Evolutionary conservation across 2,888 invertebrate species (phyloP).

Genomic region (Pandemis heparana): DNA sequence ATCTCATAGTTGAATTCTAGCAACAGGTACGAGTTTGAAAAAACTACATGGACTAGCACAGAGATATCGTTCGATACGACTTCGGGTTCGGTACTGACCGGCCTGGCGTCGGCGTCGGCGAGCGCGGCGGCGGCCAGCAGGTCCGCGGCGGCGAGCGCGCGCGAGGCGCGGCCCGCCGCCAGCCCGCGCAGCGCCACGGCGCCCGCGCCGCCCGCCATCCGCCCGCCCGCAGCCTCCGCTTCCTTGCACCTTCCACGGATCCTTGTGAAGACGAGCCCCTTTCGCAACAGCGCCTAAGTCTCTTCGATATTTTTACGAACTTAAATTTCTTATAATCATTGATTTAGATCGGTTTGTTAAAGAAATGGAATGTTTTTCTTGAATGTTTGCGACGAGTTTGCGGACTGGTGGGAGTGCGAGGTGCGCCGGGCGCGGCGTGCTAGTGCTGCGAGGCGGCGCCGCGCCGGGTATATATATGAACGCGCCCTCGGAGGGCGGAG

Average conservation of each 20-base stretch:
- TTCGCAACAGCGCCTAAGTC: neutral
- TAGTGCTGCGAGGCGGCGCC: neutral
- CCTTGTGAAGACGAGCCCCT: neutral
- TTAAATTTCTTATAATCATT: no score
- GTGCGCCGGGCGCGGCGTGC: neutral
- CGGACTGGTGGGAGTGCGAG: neutral
- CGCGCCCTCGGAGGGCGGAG: constrained; percentile 52
- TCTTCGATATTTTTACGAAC: neutral
- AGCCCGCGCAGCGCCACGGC: constrained; percentile 62
- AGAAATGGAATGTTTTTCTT: neutral
- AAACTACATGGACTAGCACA: no score
- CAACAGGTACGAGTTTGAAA: no score
- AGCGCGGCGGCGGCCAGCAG: constrained; percentile 49
- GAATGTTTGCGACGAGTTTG: no score
- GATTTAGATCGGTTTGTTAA: no score
- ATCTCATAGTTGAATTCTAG: no score
- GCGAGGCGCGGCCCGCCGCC: constrained; percentile 59
- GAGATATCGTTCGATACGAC: neutral
- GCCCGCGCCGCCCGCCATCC: constrained; percentile 10
- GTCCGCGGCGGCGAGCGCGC: constrained; percentile 49
- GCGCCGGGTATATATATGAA: neutral
- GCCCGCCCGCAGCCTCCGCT: no score
- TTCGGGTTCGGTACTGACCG: constrained; percentile 19
- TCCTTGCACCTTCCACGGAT: no score
- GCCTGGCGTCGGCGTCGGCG: constrained; percentile 32